phyloP scores from a whole-genome alignment of 2,888 invertebrate genomes.

The Serripes groenlandicus region DNA sequence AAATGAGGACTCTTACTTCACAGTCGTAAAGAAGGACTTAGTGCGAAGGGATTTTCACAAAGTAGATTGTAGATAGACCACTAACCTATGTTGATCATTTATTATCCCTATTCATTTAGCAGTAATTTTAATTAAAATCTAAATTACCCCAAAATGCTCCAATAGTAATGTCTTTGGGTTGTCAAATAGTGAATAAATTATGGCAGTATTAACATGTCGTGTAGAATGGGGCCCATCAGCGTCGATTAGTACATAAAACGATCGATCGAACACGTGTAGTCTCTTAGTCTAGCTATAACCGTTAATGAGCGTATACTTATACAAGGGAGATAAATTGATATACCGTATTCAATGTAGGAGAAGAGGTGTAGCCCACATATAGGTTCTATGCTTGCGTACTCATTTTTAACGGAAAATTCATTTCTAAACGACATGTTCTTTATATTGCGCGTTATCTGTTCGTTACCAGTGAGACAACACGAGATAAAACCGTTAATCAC shows the following conservation, averaged over 20 bases:
- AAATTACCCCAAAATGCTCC: slow-evolving; percentile 22
- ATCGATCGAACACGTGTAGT: too few species aligned
- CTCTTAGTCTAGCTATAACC: too few species aligned
- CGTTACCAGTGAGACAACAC: slow-evolving; percentile 65
- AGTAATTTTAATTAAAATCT: slow-evolving; percentile 25
- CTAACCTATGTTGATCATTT: neutral
- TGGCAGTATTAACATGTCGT: too few species aligned
- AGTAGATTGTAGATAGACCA: slow-evolving; percentile 10
- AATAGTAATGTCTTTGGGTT: slow-evolving; percentile 13
- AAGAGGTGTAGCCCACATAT: too few species aligned
- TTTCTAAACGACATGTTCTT: too few species aligned
- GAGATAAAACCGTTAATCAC: slow-evolving; percentile 66
- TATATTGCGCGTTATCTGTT: slow-evolving; percentile 42
- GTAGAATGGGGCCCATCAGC: too few species aligned
- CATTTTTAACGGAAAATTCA: too few species aligned
- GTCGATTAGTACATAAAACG: too few species aligned
- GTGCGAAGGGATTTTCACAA: neutral
- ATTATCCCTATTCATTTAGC: neutral
- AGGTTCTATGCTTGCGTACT: too few species aligned
- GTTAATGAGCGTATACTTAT: too few species aligned
- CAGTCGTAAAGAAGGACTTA: neutral
- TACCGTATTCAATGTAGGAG: too few species aligned
- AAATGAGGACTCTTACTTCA: neutral
- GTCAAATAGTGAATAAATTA: slow-evolving; percentile 23
- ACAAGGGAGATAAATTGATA: too few species aligned